Evolutionary conservation across 2,113 vertebrate genomes (phyloP).

Genomic region (Diadophis punctatus): DNA sequence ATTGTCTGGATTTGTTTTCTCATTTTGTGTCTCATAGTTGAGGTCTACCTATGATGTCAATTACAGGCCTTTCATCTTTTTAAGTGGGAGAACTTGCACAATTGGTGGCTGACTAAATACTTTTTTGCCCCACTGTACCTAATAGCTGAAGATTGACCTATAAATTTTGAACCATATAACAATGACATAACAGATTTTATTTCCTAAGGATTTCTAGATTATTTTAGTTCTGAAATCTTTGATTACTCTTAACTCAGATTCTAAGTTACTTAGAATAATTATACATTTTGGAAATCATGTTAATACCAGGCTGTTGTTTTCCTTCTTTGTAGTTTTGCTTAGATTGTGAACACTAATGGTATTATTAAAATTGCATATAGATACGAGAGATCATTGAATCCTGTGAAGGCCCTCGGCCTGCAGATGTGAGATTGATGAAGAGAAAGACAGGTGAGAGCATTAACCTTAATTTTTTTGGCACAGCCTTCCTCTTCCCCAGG

Average conservation of each 20-base stretch:
- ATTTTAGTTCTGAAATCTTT: not conserved
- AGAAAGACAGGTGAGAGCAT: conserved; percentile 97
- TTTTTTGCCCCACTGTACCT: too few relatives aligned
- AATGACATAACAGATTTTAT: not conserved
- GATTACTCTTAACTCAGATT: not conserved
- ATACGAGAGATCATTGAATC: conserved; percentile 91
- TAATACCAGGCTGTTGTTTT: not conserved
- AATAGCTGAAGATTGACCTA: not conserved
- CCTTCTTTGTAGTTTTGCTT: not conserved
- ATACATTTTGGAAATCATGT: not conserved
- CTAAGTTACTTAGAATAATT: not conserved
- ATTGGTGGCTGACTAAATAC: too few relatives aligned
- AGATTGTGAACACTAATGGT: conserved; percentile 37
- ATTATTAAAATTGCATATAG: conserved; percentile 68
- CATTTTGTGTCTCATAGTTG: too few relatives aligned
- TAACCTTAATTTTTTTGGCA: conserved; percentile 54
- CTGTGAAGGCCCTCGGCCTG: conserved; percentile 95
- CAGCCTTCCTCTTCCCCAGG: conserved; percentile 74
- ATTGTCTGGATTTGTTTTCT: too few relatives aligned
- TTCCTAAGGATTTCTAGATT: not conserved
- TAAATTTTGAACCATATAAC: not conserved
- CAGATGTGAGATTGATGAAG: conserved; percentile 96
- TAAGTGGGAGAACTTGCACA: too few relatives aligned
- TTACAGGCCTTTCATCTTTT: too few relatives aligned
- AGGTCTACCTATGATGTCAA: too few relatives aligned